A percentile compares a stretch with the other conserved stretches of the same genome.
phyloP scores from a whole-genome alignment of 2,113 vertebrate genomes.

The Ia io region DNA sequence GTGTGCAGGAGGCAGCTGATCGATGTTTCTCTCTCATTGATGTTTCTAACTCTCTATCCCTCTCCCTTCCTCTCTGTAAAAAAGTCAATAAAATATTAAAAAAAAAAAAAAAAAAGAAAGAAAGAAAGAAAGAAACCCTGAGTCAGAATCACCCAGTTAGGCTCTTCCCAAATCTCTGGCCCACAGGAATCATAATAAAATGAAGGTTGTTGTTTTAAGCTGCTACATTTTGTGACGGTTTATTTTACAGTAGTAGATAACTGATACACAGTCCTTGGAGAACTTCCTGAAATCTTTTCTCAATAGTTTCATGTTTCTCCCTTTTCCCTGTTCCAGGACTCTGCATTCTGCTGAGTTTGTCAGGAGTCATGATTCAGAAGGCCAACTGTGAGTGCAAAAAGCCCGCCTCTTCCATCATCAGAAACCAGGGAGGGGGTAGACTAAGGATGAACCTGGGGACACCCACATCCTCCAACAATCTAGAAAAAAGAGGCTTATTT shows the following conservation, averaged over 20 bases:
- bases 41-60: too few relatives aligned
- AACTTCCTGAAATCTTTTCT: background rate
- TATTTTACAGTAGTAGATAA: background rate
- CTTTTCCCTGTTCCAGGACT: conserved; percentile 50
- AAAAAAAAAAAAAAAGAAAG: too few relatives aligned
- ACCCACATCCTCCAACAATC: background rate
- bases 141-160: background rate
- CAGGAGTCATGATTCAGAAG: background rate
- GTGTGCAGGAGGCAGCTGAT: too few relatives aligned
- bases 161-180: background rate
- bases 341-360: conserved; percentile 24
- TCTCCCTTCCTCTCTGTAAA: too few relatives aligned
- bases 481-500: background rate
- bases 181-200: background rate
- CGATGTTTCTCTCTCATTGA: too few relatives aligned
- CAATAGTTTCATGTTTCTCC: background rate
- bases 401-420: background rate
- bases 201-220: background rate
- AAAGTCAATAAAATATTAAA: too few relatives aligned
- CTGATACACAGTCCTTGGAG: background rate
- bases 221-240: background rate
- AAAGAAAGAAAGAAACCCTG: background rate
- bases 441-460: background rate
- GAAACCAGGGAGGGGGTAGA: background rate
- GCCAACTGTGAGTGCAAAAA: background rate